Evolutionary conservation across 2,888 invertebrate species (phyloP), one percentile per base, ranked within the genome.

Genomic region (Leptarthrus brevirostris): DNA sequence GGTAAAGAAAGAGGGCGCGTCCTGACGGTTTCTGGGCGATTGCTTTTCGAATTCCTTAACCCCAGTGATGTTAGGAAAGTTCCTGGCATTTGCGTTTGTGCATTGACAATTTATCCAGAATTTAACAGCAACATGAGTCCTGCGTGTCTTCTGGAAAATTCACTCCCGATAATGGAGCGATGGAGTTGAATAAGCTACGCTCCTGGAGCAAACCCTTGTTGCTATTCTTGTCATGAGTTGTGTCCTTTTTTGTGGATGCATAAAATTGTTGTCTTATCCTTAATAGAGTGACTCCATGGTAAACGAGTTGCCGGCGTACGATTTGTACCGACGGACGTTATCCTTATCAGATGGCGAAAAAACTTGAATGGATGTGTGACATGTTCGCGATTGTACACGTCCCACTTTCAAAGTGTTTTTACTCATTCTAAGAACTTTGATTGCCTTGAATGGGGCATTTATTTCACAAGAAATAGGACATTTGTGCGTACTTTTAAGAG

Each of bases 381-480:
- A 61, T 61, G 40, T 36, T 34, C 36, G 26, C 40, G 36, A n/a
- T 22, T 61, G 40, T 61, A 61, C 36, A 18, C 52, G 75, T 47
- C 34, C 53, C 47, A 76, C 72, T 76, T 73, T 75, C 76, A 79
- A 82, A 82, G 82, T 82, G 82, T 81, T 80, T 81, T 82, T 81
- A 78, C 76, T 76, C 75, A 76, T 78, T 77, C 75, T 40, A 61
- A 40, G 40, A 36, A 20, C 22, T 20, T 20, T 61, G 40, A 61
- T 40, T 61, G 61, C 40, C 40, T 18, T 40, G 36, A 61, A 61
- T n/a, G 61, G 20, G 40, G 40, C 36, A 36, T 22, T 61, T 20
- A 40, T 40, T 40, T 20, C 36, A 61, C 20, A 40, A 61, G 18
- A 61, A 61, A 22, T 61, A 40, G 61, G 36, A 40, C 61, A 61